Conservation (phyloP, 64 coral and sea anemone species). For the Montipora efflorescens region DNA sequence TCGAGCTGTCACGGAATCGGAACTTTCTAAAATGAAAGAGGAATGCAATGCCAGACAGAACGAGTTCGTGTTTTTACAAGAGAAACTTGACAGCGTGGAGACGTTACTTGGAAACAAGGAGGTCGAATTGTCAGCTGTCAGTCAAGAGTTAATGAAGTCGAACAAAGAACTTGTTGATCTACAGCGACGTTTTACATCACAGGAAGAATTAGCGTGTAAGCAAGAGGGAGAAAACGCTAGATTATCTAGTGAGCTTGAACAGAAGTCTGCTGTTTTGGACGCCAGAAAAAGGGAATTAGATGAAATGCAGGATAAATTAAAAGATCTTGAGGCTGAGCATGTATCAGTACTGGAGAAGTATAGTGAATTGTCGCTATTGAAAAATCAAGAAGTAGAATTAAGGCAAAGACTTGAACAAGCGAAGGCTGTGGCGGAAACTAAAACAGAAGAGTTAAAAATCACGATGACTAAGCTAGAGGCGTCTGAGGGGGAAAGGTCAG, state of each 20-base stretch:
- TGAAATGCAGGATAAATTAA: slow-evolving; percentile 35
- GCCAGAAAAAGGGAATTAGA: slow-evolving; percentile 42
- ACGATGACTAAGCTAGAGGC: neutral
- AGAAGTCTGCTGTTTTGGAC: slow-evolving; percentile 22
- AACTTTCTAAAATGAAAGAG: slow-evolving; percentile 43
- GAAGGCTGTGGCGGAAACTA: slow-evolving; percentile 42
- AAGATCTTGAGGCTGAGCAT: slow-evolving; percentile 42
- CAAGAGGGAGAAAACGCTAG: slow-evolving; percentile 43
- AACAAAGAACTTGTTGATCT: slow-evolving; percentile 32
- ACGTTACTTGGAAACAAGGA: slow-evolving; percentile 57
- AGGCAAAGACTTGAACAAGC: slow-evolving; percentile 62
- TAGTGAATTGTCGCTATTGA: slow-evolving; percentile 34
- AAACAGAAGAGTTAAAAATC: slow-evolving; percentile 52
- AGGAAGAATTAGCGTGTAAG: slow-evolving; percentile 14
- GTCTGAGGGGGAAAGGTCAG: slow-evolving; percentile 33
- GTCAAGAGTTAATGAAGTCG: slow-evolving; percentile 6
- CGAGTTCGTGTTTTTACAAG: slow-evolving; percentile 47
- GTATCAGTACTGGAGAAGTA: slow-evolving; percentile 42
- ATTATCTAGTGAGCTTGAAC: slow-evolving; percentile 25
- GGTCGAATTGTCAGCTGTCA: slow-evolving; percentile 35
- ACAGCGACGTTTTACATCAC: slow-evolving; percentile 18
- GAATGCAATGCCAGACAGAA: slow-evolving; percentile 42
- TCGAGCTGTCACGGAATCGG: neutral
- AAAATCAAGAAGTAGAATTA: slow-evolving; percentile 29
- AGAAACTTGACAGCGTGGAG: slow-evolving; percentile 67